A percentile compares a stretch with the other conserved stretches of the same genome.
These are phyloP conservation scores for Subanguina moxae DNA, from an alignment of 1,140 invertebrate genomes.

Conservation along the genomic window DNA sequence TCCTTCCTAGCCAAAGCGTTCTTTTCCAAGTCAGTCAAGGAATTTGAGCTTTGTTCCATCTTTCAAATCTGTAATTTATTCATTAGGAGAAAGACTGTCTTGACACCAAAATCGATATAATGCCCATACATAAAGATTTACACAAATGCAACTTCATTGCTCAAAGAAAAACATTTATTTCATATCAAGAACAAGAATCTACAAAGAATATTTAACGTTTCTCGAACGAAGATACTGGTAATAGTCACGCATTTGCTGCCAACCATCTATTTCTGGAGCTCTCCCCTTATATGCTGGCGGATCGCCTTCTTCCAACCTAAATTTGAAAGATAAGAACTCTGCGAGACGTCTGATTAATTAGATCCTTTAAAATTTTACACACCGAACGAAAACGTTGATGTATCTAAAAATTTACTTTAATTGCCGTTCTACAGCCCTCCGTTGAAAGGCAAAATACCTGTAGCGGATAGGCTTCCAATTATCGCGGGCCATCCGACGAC, in stretches of 20 bases:
- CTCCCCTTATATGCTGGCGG: conserved; percentile 38
- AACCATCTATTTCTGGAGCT: conserved; percentile 39
- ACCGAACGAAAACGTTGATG: conserved; percentile 53
- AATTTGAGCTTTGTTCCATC: conserved; percentile 26
- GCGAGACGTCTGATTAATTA: too few species aligned
- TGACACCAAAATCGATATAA: conserved; percentile 8
- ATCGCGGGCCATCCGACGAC: conserved; percentile 52
- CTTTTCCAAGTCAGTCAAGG: conserved; percentile 43
- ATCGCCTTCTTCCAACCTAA: conserved; percentile 53
- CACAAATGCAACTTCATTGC: too few species aligned
- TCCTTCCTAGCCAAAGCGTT: conserved; percentile 39
- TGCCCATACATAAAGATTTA: too few species aligned
- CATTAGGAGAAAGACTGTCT: conserved; percentile 6
- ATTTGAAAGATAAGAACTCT: too few species aligned
- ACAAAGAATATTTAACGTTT: conserved; percentile 56
- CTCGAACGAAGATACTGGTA: conserved; percentile 53
- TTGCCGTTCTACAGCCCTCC: too few species aligned
- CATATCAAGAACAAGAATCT: background rate
- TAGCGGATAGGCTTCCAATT: conserved; percentile 48
- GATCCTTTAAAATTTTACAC: conserved; percentile 10
- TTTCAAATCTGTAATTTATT: conserved; percentile 25
- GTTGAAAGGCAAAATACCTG: conserved; percentile 40
- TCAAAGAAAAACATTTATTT: conserved; percentile 1
- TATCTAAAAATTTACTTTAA: background rate
- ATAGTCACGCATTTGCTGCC: conserved; percentile 57